A percentile compares a stretch with the other conserved stretches of the same genome.
Conservation (phyloP, 2,888 invertebrate species). For the Sphaerophoria rueppellii region DNA sequence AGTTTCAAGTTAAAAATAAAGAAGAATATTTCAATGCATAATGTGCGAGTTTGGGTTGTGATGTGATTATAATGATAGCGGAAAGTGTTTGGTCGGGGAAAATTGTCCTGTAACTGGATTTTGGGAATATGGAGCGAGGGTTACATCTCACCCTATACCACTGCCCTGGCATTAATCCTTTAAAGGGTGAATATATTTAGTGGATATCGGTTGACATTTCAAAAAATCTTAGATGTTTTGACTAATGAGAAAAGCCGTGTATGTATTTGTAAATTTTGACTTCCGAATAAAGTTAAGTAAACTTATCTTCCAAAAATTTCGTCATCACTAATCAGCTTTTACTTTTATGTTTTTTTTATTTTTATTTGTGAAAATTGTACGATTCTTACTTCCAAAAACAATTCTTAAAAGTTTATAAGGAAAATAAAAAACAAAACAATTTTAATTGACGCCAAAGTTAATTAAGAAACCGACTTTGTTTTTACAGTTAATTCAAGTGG, state of each 20-base stretch:
- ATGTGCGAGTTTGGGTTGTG: slow-evolving; percentile 65
- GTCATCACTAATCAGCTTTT: too few relatives aligned
- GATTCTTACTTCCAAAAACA: background rate
- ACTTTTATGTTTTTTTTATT: too few relatives aligned
- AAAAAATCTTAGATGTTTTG: background rate
- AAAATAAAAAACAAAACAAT: slow-evolving; percentile 46
- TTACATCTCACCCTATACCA: background rate
- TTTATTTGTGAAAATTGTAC: too few relatives aligned
- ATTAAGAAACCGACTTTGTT: slow-evolving; percentile 74
- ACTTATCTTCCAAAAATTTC: background rate
- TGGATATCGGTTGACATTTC: slow-evolving; percentile 39
- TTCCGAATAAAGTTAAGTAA: background rate
- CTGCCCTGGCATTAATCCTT: slow-evolving; percentile 25
- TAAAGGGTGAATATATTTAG: slow-evolving; percentile 43
- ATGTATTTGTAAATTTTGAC: background rate
- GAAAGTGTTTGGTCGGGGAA: slow-evolving; percentile 46
- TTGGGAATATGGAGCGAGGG: background rate
- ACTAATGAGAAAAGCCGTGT: background rate
- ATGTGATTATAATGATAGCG: slow-evolving; percentile 73
- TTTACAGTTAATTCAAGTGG: slow-evolving; percentile 75
- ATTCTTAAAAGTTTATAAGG: slow-evolving; percentile 35
- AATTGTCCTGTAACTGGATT: slow-evolving; percentile 34
- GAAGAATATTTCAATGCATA: slow-evolving; percentile 59
- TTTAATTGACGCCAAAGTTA: slow-evolving; percentile 74
- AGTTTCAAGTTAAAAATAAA: slow-evolving; percentile 56